Evolutionary conservation across 2,113 vertebrate species (phyloP).

Genomic region (Erythrocebus patas): DNA sequence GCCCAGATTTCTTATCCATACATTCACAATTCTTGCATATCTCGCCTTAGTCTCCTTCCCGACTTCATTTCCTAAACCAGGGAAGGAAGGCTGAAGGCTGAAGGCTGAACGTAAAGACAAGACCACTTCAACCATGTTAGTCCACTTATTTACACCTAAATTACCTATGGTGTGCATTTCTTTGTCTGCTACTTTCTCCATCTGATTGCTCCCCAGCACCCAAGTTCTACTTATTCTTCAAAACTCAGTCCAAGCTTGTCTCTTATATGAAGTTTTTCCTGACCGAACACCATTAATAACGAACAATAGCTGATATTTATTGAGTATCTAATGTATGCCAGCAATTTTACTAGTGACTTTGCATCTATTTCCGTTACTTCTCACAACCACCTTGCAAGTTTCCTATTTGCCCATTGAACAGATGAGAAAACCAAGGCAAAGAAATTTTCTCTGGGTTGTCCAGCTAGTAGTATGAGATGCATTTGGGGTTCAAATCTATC

Average conservation of each 20-base stretch:
- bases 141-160: not conserved
- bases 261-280: not conserved
- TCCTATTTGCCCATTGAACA: not conserved
- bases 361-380: not conserved
- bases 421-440: not conserved
- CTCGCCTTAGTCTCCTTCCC: not conserved
- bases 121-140: not conserved
- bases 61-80: not conserved
- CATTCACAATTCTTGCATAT: not conserved
- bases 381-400: not conserved
- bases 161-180: not conserved
- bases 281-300: not conserved
- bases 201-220: not conserved
- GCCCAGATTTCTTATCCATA: not conserved
- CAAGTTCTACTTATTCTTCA: not conserved
- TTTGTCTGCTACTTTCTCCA: not conserved
- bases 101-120: not conserved
- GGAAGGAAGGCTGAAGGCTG: not conserved
- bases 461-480: not conserved
- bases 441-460: not conserved
- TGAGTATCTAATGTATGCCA: not conserved
- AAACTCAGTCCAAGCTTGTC: not conserved
- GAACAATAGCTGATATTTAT: not conserved
- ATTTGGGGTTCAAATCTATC: not conserved
- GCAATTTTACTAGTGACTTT: not conserved